Evolutionary conservation across 2,113 vertebrate species (phyloP).

Genomic region (Chionis minor): DNA sequence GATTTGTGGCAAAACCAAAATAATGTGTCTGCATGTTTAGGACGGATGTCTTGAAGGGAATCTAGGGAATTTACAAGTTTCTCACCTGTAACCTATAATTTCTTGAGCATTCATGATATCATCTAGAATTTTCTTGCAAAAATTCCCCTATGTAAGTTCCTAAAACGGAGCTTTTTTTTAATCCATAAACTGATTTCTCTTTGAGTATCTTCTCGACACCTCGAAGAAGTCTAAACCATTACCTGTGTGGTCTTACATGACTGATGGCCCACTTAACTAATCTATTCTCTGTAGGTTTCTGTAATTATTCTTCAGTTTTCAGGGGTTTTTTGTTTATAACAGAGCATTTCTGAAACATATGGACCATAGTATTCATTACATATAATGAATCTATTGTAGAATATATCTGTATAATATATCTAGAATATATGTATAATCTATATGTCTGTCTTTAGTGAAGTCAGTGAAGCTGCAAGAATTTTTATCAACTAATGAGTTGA

Average conservation of each 20-base stretch:
- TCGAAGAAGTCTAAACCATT: neutral
- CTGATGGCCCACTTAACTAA: rapidly evolving
- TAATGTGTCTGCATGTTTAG: neutral
- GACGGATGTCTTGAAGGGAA: neutral
- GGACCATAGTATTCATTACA: neutral
- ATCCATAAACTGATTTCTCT: neutral
- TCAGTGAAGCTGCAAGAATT: neutral
- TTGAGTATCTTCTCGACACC: neutral
- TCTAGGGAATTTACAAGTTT: neutral
- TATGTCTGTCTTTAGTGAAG: neutral
- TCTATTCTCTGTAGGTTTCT: neutral
- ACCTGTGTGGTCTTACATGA: neutral
- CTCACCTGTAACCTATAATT: neutral
- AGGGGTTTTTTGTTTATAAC: neutral
- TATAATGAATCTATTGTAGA: neutral
- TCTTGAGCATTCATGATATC: neutral
- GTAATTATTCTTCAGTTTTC: neutral
- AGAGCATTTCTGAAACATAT: neutral
- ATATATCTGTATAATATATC: neutral
- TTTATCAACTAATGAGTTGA: neutral
- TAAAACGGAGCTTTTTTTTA: neutral
- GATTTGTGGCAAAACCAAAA: neutral
- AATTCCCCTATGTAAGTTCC: neutral
- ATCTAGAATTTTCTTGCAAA: neutral
- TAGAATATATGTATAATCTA: neutral